Evolutionary conservation across 2,797 vertebrate genomes (phyloP), one percentile per base, ranked within the genome.

Genomic region (Gallirallus australis): DNA sequence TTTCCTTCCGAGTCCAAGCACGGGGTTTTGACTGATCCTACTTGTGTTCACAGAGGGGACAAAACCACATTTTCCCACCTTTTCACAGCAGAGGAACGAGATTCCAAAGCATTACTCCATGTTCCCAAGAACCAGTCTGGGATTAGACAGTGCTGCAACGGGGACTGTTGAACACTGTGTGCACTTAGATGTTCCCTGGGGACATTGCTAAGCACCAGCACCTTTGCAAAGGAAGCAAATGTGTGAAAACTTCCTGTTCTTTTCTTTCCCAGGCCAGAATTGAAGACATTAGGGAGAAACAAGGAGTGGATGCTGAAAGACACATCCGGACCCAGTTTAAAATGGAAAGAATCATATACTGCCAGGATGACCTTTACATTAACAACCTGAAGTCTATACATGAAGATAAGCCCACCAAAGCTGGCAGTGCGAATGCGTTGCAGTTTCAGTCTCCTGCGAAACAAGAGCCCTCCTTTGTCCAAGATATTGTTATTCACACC

Each of bases 271-370:
- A 99, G 99, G 24, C 78, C 50, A 99, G 95, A 90, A 98, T 99
- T 1, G 98, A 99, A 96, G 92, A 91, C 71, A 98, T 99, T 13
- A 98, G 96, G 89, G 70, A 94, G 12, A 79, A 97, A 5, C 98
- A 98, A 61, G 97, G 98, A 61, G 15, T 12, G 0, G 83, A 66
- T 17, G 98, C 99, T 4, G 98, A 99, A 89, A 75, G 71, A 31
- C 68, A 42, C 13, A 94, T 99, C 90, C 97, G 94, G 64, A 97
- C 94, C 12, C 99, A 99, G 96, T 99, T 99, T 95, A 98, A 98
- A 95, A 99, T 99, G 98, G 99, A 99, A 97, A 92, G 97, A 92
- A 97, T 98, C 0, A 95, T 99, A 31, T 99, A 98, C 96, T 98
- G 98, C 89, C 99, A 99, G 95, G 99, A 99, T 90, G 87, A 93